Evolutionary conservation across 1,140 invertebrate species (phyloP).

Genomic region (Papilio dardanus): DNA sequence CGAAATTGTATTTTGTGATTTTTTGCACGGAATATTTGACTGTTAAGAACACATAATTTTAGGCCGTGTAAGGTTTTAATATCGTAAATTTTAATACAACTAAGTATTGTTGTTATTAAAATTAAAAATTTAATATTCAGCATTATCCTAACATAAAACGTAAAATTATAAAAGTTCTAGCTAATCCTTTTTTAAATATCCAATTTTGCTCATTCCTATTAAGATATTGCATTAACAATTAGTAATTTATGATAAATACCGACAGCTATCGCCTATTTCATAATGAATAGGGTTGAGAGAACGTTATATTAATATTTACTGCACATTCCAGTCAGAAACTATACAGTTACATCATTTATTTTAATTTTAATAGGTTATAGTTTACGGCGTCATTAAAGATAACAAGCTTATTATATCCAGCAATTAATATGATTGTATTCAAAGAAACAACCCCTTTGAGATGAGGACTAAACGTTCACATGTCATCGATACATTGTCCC

Average conservation of each 20-base stretch:
- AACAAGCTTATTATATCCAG: conserved; percentile 55
- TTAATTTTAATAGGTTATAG: conserved; percentile 24
- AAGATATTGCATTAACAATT: neutral
- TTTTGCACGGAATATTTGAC: neutral
- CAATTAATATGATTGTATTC: conserved; percentile 67
- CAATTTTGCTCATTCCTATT: neutral
- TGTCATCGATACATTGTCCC: conserved; percentile 69
- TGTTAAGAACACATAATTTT: too few relatives aligned
- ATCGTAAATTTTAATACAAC: too few relatives aligned
- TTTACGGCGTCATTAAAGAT: conserved; percentile 24
- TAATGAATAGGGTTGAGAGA: conserved; percentile 22
- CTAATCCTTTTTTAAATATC: neutral
- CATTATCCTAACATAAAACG: too few relatives aligned
- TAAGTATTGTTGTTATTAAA: too few relatives aligned
- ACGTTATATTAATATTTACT: conserved; percentile 27
- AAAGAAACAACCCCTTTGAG: conserved; percentile 65
- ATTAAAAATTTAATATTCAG: too few relatives aligned
- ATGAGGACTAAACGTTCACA: conserved; percentile 52
- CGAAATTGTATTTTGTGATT: neutral
- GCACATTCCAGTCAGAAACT: conserved; percentile 25
- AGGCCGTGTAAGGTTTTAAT: too few relatives aligned
- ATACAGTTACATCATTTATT: conserved; percentile 33
- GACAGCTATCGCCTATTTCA: neutral
- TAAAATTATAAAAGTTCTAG: too few relatives aligned
- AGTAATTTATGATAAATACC: neutral